phyloP scores from a whole-genome alignment of 2,797 vertebrate species.

The Bufotes viridis region DNA sequence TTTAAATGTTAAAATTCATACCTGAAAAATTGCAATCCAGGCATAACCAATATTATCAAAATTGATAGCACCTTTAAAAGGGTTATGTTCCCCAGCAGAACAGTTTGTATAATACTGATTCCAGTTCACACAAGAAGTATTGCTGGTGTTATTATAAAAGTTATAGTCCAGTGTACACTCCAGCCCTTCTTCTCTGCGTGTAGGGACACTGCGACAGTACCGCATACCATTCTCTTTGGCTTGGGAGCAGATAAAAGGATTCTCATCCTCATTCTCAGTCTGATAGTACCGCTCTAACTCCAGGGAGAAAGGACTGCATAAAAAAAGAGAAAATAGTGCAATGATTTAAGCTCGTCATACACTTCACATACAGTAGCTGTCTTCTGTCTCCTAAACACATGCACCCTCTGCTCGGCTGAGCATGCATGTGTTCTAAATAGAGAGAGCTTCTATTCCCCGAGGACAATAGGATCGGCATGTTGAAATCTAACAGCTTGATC shows the following conservation, averaged over 20 bases:
- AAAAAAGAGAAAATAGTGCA: constrained; percentile 27
- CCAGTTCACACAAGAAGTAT: constrained; percentile 96
- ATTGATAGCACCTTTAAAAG: constrained; percentile 98
- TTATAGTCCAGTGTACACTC: constrained; percentile 87
- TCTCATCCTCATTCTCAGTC: constrained; percentile 94
- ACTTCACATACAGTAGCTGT: too few species aligned
- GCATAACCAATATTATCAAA: constrained; percentile 98
- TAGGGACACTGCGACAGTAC: constrained; percentile 86
- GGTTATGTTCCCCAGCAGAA: constrained; percentile 87
- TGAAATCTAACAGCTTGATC: too few species aligned
- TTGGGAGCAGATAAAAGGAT: constrained; percentile 96
- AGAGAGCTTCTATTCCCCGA: too few species aligned
- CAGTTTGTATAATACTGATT: constrained; percentile 98
- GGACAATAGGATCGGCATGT: too few species aligned
- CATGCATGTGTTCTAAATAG: too few species aligned
- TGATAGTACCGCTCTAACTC: constrained; percentile 88
- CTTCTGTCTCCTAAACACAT: too few species aligned
- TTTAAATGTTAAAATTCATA: constrained; percentile 62
- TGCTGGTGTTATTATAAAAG: constrained; percentile 92
- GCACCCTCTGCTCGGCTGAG: too few species aligned
- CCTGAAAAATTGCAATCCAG: constrained; percentile 99
- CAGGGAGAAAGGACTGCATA: constrained; percentile 79
- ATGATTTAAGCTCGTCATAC: too few species aligned
- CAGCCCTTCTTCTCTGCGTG: constrained; percentile 81
- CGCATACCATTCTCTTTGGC: constrained; percentile 91